These are phyloP conservation scores for Oxystoma pomonae DNA, from an alignment of 2,888 invertebrate genomes.

Conservation along the genomic window DNA sequence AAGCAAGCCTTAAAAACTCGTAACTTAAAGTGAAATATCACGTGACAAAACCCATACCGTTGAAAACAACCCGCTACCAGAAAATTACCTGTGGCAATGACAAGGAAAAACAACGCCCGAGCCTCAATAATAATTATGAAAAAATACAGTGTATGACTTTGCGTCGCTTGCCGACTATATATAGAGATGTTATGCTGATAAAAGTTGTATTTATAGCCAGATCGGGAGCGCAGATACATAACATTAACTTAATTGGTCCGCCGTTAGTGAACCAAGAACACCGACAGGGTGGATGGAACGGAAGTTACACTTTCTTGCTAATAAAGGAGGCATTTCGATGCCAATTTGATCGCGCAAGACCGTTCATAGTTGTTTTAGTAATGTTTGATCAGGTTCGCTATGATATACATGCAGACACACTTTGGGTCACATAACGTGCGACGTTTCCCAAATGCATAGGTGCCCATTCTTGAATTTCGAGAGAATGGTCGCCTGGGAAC, in stretches of 20 bases:
- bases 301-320: conserved; percentile 4
- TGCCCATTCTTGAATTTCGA: too few species aligned
- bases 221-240: conserved; percentile 22
- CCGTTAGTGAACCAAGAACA: conserved; percentile 10
- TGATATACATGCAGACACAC: too few species aligned
- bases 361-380: too few species aligned
- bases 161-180: conserved; percentile 22
- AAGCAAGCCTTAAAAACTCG: too few species aligned
- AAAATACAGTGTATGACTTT: conserved; percentile 3
- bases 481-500: too few species aligned
- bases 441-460: too few species aligned
- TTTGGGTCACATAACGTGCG: too few species aligned
- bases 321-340: neutral
- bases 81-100: conserved; percentile 1
- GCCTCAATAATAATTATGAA: neutral
- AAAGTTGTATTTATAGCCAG: conserved; percentile 22
- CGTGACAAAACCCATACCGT: too few species aligned
- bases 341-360: neutral
- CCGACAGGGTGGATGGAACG: neutral
- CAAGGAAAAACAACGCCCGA: neutral
- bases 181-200: conserved; percentile 19
- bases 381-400: too few species aligned
- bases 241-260: conserved; percentile 23
- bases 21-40: too few species aligned
- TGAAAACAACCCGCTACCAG: too few species aligned